Evolutionary conservation across 1,140 invertebrate genomes (phyloP), one percentile per base, ranked within the genome.

Genomic region (Sipha flava): DNA sequence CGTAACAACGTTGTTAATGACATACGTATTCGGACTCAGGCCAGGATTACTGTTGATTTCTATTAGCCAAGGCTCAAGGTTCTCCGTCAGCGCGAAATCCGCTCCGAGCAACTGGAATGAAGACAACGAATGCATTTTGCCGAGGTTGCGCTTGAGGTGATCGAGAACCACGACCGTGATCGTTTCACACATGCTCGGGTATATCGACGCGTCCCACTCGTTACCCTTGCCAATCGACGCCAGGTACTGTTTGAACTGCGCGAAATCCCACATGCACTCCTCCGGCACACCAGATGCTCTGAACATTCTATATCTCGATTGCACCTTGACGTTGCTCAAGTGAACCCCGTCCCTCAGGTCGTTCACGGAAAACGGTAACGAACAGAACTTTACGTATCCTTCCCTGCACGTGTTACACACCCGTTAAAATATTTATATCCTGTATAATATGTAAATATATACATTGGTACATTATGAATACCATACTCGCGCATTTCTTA

Each of bases 21-120:
- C 94, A 81, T 91, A 93, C 0, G 95, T 97, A 2, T 92, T 95
- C 14, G 92, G 89, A 47, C 93, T 93, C 88, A 98, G 90, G 83
- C 95, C 94, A 0, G 95, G 95, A 86, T 94, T 94, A 12, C 93
- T 95, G 85, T 98, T 97, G 81, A 98, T 97, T 86, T 98, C 96
- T 81, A 98, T 94, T 0, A 97, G 86, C 95, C 95, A 97, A 0
- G 95, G 94, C 72, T 90, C 91, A 82, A 93, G 93, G 85, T 96
- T 93, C 81, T 96, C 93, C 72, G 92, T 92, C 18, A 90, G 82
- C 92, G 97, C 95, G 84, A 97, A 97, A 86, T 97, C 95, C 2
- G 95, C 95, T 54, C 95, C 95, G 82, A 95, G 97, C 9, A 97
- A 86, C 85, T 98, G 95, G 86, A 96, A 98, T 80, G 92, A 93